Base-by-base conservation (phyloP, 1,140 invertebrate species). In the Babylonia areolata region DNA sequence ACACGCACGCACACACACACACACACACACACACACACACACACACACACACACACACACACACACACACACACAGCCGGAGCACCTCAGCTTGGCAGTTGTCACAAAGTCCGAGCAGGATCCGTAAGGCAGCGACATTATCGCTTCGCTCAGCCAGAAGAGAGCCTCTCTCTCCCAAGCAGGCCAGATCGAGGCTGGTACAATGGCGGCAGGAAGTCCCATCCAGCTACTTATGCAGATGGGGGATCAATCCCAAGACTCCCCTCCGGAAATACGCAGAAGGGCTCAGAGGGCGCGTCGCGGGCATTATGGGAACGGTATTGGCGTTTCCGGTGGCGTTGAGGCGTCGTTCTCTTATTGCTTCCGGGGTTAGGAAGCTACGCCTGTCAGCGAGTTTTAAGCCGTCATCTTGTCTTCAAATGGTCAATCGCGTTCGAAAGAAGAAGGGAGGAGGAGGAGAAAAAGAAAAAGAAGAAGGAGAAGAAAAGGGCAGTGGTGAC, bases 221-320 rank as follows among this genome's bases (percentile, higher is more conserved):
- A 40, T 75, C 82, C 82, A 84, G 82, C 82, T 84, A 73, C 82
- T 84, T 84, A 84, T 84, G 82, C 82, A 84, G 82, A 84, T 84
- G 69, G 35, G 40, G 82, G 82, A 84, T 84, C 82, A 75, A 37
- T n/a, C 37, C 33, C 40, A 69, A 33, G 39, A 75, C 82, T 75
- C 2, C 58, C 20, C 1, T 75, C 82, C 82, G 82, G 82, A 84
- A 84, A 84, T 84, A 84, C 82, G 82, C 64, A 84, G 82, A 64
- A 84, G 82, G 20, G 82, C 82, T 84, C 37, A 64, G 40, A 84
- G 82, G 82, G 82, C 82, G 82, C 82, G 69, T 46, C 46, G 31
- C 20, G 82, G 37, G 82, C 82, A 84, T 84, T 84, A 84, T 84
- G 82, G 82, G 82, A 73, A 69, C 69, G 82, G 69, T 84, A 84